Evolutionary conservation across 2,888 invertebrate genomes (phyloP), one percentile per base, ranked within the genome.

Genomic region (Cantharis lateralis): DNA sequence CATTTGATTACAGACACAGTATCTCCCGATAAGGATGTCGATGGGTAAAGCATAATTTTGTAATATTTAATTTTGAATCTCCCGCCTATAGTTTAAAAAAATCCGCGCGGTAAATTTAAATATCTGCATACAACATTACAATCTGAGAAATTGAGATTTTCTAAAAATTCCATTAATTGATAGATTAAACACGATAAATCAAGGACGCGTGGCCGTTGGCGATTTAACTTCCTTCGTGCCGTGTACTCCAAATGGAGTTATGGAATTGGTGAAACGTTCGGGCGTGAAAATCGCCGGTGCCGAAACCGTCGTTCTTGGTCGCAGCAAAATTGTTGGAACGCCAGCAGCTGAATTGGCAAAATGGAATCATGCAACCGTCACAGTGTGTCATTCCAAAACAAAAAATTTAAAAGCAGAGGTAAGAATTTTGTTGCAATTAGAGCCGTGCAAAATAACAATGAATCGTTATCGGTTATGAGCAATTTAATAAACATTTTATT

Each of bases 251-350:
- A 94, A 95, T 80, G 99, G 99, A 2, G 97, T 97, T 85, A 91
- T 99, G 79, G 97, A 99, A 86, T 91, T 98, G 9, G 96, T 97
- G 82, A 95, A 95, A 87, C 91, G 93, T 79, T 93, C 93, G 68
- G 96, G 96, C 0, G 91, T 94, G 0, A 83, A 91, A 81, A 94
- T 98, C 71, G 91, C 92, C 62, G 98, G 98, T 4, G 93, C 95
- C 76, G 91, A 91, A 79, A 98, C 96, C 2, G 98, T 99, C 3
- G 98, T 99, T 15, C 87, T 99, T 62, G 99, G 99, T 0, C 92
- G 99, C 82, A 98, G 98, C 87, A 98, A 98, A 89, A 99, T 99
- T 85, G 98, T 99, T 1, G 99, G 99, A 64, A 96, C 98, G 0
- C 99, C 99, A 0, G 95, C 95, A 79, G 92, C 98, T 0, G 97